phyloP scores from a whole-genome alignment of 2,888 invertebrate genomes.

The Hermaeophaga mercurialis region DNA sequence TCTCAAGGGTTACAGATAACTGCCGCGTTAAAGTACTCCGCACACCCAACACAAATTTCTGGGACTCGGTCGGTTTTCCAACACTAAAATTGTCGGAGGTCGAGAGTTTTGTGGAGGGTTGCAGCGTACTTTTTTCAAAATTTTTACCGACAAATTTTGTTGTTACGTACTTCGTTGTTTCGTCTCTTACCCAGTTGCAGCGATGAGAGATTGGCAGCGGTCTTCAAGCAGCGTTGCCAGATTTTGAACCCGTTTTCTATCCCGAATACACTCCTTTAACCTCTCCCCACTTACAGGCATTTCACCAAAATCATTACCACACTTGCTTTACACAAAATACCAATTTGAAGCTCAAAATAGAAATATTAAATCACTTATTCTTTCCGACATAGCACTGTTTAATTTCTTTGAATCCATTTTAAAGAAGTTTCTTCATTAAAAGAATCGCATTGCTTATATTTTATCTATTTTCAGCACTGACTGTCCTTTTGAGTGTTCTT shows the following conservation, averaged over 20 bases:
- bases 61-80: neutral
- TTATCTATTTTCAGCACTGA: neutral
- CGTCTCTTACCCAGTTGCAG: constrained; percentile 48
- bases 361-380: no score
- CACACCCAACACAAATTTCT: neutral
- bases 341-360: neutral
- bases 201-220: constrained; percentile 52
- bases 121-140: constrained; percentile 9
- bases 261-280: neutral
- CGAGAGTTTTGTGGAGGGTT: neutral
- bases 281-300: no score
- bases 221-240: constrained; percentile 47
- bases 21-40: constrained; percentile 19
- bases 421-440: neutral
- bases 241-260: constrained; percentile 19
- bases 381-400: no score
- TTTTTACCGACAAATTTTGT: constrained; percentile 18
- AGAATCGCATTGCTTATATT: neutral
- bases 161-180: constrained; percentile 31
- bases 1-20: constrained; percentile 37
- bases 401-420: neutral
- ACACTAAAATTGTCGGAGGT: neutral
- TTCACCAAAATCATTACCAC: no score
- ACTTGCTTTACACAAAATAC: no score
- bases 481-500: neutral